Evolutionary conservation across 2,888 invertebrate species (phyloP).

Genomic region (Dolichomitus sp.): DNA sequence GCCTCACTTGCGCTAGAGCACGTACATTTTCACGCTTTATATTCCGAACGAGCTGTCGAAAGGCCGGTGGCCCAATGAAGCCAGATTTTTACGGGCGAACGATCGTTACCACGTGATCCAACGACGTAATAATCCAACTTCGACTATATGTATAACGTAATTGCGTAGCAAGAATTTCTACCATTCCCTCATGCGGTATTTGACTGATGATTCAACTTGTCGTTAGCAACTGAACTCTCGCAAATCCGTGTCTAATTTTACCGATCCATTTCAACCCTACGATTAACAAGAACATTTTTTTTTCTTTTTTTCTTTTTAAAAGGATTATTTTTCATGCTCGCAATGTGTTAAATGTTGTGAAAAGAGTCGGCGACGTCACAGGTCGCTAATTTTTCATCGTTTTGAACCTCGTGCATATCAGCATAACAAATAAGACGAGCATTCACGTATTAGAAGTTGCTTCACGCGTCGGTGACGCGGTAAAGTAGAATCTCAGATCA

Average conservation of each 20-base stretch:
- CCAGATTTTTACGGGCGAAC: neutral
- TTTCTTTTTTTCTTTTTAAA: no score
- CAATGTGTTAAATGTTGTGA: neutral
- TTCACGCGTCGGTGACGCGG: neutral
- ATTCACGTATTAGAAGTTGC: neutral
- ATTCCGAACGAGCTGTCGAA: conserved; percentile 14
- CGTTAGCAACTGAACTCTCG: neutral
- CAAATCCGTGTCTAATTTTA: neutral
- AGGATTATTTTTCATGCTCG: conserved; percentile 5
- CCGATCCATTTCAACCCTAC: neutral
- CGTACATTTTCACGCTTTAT: conserved; percentile 3
- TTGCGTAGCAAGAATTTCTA: conserved; percentile 10
- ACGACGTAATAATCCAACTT: neutral
- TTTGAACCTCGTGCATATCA: neutral
- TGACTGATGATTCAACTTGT: neutral
- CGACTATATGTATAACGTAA: conserved; percentile 31
- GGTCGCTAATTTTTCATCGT: neutral
- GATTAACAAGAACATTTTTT: neutral
- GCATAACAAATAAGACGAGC: neutral
- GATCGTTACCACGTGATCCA: neutral
- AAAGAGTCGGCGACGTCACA: neutral
- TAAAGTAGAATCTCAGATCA: neutral
- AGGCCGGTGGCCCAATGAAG: conserved; percentile 20
- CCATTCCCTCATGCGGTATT: neutral
- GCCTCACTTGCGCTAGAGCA: neutral